Base-by-base conservation (phyloP, 2,888 invertebrate genomes). In the Eupeodes latifasciatus region DNA sequence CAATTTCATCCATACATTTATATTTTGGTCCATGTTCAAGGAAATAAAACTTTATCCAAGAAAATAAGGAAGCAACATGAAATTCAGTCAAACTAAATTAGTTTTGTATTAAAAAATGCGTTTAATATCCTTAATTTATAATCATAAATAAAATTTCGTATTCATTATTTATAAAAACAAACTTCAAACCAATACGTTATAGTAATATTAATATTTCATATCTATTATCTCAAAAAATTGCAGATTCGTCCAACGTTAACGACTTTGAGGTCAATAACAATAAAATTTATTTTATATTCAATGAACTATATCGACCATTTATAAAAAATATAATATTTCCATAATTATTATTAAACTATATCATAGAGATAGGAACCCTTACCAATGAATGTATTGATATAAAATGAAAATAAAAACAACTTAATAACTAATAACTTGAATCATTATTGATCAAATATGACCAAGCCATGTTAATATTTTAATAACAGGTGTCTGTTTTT, bases 391-490 rank as follows among this genome's bases (percentile, higher is more conserved):
- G 36, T 59, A 14, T n/a, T n/a, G 14, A 59, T 34, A 34, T 1
- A 59, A n/a, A 14, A 57, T 11, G 10, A 9, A 59, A 9, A 36
- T 34, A 59, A 59, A 14, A 34, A 59, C 57, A 5, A 12, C 57
- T 57, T 27, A 12, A 59, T 57, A 11, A 2, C 11, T 5, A 19
- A 19, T 57, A 59, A 59, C 57, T 34, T 27, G 57, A 59, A 59
- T 59, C 14, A 59, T 59, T 36, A 36, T 36, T 59, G 59, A 9
- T 59, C 34, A 59, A 59, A 36, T 36, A 59, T 59, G 59, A 59
- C 14, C 59, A 36, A 3, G 14, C 34, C 59, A 59, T 34, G 59
- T 59, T 59, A 59, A 36, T 59, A 36, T n/a, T 59, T 9, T 59
- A 36, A 59, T 59, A 34, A 36, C 59, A 59, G 59, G 34, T 59